Evolutionary conservation across 2,797 vertebrate species (phyloP).

Genomic region (Diceros bicornis): DNA sequence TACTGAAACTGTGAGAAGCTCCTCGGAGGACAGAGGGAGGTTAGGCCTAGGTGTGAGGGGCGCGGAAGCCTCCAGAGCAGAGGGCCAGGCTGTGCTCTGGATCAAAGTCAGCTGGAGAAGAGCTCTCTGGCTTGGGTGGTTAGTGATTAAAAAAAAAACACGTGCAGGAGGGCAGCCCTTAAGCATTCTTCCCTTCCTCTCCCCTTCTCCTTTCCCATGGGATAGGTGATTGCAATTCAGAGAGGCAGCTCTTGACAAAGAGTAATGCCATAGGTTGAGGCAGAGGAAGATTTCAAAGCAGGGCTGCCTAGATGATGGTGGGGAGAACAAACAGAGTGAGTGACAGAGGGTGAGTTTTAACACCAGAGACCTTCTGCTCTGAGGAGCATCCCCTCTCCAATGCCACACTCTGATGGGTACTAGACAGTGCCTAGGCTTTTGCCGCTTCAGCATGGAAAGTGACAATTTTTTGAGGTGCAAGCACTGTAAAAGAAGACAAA

Average conservation of each 20-base stretch:
- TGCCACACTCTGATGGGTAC: not conserved
- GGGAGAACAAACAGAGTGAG: not conserved
- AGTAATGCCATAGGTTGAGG: not conserved
- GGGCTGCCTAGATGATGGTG: not conserved
- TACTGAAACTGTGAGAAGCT: not conserved
- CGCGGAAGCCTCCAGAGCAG: not conserved
- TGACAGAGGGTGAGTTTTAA: not conserved
- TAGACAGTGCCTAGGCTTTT: not conserved
- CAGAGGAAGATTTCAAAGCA: not conserved
- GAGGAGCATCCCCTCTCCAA: not conserved
- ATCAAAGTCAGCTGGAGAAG: not conserved
- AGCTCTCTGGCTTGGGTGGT: not conserved
- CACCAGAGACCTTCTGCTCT: not conserved
- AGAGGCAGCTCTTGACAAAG: slow-evolving; percentile 16
- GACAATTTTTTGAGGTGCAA: slow-evolving; percentile 14
- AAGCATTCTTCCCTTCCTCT: not conserved
- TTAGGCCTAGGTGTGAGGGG: not conserved
- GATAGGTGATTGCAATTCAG: not conserved
- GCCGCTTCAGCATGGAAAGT: not conserved
- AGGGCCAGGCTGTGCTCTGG: not conserved
- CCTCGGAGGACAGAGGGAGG: not conserved
- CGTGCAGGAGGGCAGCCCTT: not conserved
- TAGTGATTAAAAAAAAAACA: not conserved
- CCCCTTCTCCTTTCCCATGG: not conserved
- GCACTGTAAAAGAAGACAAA: slow-evolving; percentile 17